Evolutionary conservation across 2,888 invertebrate species (phyloP).

Genomic region (Parasteatoda lunata): DNA sequence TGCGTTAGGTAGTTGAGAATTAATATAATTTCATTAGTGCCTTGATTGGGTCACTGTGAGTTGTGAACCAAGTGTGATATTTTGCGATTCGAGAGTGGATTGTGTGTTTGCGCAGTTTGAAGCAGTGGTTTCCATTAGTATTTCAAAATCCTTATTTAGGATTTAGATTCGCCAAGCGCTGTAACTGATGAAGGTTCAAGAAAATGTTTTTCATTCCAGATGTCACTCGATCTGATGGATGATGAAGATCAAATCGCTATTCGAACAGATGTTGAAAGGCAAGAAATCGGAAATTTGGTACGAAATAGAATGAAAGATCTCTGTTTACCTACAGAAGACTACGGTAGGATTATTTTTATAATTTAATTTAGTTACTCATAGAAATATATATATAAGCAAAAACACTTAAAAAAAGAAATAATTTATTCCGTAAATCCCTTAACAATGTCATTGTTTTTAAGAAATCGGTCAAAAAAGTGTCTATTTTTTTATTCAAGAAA

Average conservation of each 20-base stretch:
- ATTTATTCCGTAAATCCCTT: no score
- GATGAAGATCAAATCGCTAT: slow-evolving; percentile 62
- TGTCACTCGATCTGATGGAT: slow-evolving; percentile 60
- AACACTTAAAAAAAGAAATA: not conserved
- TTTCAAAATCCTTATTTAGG: no score
- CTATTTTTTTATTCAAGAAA: no score
- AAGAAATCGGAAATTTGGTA: slow-evolving; percentile 95
- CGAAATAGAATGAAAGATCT: slow-evolving; percentile 94
- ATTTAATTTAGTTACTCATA: not conserved
- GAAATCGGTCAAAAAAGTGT: no score
- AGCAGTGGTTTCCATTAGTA: no score
- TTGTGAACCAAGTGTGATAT: no score
- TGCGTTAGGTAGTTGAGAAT: no score
- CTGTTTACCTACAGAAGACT: slow-evolving; percentile 84
- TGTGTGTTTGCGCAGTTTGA: no score
- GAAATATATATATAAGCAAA: not conserved
- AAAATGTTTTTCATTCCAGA: slow-evolving; percentile 19
- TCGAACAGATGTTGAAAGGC: slow-evolving; percentile 84
- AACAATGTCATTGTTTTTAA: no score
- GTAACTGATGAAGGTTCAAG: not conserved
- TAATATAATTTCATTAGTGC: no score
- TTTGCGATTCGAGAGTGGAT: no score
- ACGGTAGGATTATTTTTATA: slow-evolving; percentile 75
- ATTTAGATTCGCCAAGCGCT: not conserved
- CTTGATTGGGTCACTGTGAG: no score